Evolutionary conservation across 2,888 invertebrate species (phyloP).

Genomic region (Blastobasis lacticolella): DNA sequence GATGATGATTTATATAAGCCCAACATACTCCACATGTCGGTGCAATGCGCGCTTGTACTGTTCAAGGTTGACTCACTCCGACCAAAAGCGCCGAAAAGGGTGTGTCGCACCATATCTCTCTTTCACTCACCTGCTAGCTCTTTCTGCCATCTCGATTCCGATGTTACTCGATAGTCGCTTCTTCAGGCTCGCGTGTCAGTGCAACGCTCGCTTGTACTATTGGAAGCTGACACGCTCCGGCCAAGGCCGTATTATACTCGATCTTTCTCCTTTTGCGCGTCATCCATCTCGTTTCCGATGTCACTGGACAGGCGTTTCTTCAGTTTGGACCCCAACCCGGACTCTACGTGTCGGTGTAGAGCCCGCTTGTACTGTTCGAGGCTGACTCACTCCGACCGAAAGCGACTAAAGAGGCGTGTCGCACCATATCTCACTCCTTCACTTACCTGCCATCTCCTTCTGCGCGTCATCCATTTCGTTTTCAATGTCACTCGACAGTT

Average conservation of each 20-base stretch:
- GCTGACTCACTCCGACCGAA: constrained; percentile 89
- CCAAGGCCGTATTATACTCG: constrained; percentile 86
- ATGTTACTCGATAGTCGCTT: constrained; percentile 90
- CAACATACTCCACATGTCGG: constrained; percentile 83
- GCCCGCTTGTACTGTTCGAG: constrained; percentile 95
- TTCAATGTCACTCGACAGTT: constrained; percentile 87
- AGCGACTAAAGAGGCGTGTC: constrained; percentile 90
- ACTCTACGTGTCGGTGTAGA: constrained; percentile 92
- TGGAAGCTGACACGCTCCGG: constrained; percentile 89
- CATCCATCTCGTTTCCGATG: constrained; percentile 91
- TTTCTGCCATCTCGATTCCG: constrained; percentile 89
- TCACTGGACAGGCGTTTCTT: constrained; percentile 90
- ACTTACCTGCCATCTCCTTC: neutral
- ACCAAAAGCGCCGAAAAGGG: constrained; percentile 94
- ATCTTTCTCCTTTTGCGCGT: constrained; percentile 77
- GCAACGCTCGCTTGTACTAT: constrained; percentile 94
- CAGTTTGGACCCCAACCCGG: constrained; percentile 88
- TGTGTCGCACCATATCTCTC: constrained; percentile 70
- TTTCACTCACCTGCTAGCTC: constrained; percentile 85
- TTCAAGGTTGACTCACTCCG: constrained; percentile 89
- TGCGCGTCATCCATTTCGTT: neutral
- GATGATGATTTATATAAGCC: neutral
- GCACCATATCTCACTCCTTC: constrained; percentile 15
- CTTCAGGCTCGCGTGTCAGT: constrained; percentile 79
- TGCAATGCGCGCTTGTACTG: constrained; percentile 96